A percentile compares a stretch with the other conserved stretches of the same genome.
These are phyloP conservation scores for Eumacrocentrus americanus DNA, from an alignment of 2,888 invertebrate genomes.

Conservation along the genomic window DNA sequence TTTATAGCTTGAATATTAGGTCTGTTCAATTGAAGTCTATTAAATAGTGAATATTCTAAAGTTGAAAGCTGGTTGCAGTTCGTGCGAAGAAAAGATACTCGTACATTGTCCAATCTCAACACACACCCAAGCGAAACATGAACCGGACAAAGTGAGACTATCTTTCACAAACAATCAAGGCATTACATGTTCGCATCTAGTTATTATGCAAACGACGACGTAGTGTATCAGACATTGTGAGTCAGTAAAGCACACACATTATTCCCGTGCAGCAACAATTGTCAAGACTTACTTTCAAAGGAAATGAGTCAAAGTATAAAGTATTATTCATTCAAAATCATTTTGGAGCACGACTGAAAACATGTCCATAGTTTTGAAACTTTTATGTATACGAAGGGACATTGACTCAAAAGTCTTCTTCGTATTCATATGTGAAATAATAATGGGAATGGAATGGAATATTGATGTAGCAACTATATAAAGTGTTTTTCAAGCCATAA, in stretches of 20 bases:
- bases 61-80: too few species aligned
- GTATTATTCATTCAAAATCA: too few species aligned
- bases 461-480: not conserved
- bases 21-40: too few species aligned
- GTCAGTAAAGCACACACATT: not conserved
- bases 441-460: not conserved
- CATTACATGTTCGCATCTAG: not conserved
- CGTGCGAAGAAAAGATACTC: too few species aligned
- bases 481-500: not conserved
- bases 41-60: too few species aligned
- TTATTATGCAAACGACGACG: not conserved
- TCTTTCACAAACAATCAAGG: not conserved
- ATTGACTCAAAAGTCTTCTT: too few species aligned
- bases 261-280: not conserved
- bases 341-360: too few species aligned
- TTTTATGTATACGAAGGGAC: too few species aligned
- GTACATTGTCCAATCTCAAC: constrained; percentile 1
- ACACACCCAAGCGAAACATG: not conserved
- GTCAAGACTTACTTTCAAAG: not conserved
- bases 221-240: not conserved
- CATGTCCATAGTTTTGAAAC: too few species aligned
- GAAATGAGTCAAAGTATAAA: too few species aligned
- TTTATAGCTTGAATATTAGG: too few species aligned
- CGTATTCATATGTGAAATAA: not conserved
- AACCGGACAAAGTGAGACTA: not conserved